Evolutionary conservation across 2,797 vertebrate genomes (phyloP).

Genomic region (Holocentrus rufus): DNA sequence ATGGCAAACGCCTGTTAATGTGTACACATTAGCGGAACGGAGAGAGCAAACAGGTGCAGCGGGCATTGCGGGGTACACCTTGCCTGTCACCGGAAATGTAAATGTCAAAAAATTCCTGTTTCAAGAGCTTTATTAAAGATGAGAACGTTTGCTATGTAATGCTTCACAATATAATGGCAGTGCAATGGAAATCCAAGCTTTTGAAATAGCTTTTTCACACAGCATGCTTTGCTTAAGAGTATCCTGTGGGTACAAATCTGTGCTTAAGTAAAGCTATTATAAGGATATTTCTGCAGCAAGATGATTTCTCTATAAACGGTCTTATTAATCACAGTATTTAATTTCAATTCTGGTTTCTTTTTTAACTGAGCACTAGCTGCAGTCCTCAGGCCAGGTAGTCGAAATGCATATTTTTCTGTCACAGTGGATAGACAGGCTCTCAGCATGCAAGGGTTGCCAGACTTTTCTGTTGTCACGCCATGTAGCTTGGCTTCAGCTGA

Average conservation of each 20-base stretch:
- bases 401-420: conserved; percentile 53
- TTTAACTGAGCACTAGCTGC: conserved; percentile 31
- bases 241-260: conserved; percentile 9
- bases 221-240: conserved; percentile 12
- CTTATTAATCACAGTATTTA: conserved; percentile 49
- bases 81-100: conserved; percentile 36
- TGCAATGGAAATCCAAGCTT: conserved; percentile 40
- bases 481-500: conserved; percentile 31
- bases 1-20: conserved; percentile 61
- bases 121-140: conserved; percentile 36
- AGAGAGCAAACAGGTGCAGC: conserved; percentile 44
- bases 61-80: conserved; percentile 3
- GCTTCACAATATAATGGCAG: conserved; percentile 15
- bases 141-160: background rate
- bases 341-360: conserved; percentile 26
- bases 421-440: conserved; percentile 28
- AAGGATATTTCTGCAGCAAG: conserved; percentile 43
- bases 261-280: conserved; percentile 37
- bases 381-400: conserved; percentile 28
- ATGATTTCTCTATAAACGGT: conserved; percentile 26
- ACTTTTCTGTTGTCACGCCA: conserved; percentile 68
- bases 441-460: conserved; percentile 47
- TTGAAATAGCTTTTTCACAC: conserved; percentile 36
- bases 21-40: conserved; percentile 48
- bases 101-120: conserved; percentile 35